These are phyloP conservation scores for Drosophila pachea DNA, from an alignment of 1,140 invertebrate genomes.

Conservation along the genomic window DNA sequence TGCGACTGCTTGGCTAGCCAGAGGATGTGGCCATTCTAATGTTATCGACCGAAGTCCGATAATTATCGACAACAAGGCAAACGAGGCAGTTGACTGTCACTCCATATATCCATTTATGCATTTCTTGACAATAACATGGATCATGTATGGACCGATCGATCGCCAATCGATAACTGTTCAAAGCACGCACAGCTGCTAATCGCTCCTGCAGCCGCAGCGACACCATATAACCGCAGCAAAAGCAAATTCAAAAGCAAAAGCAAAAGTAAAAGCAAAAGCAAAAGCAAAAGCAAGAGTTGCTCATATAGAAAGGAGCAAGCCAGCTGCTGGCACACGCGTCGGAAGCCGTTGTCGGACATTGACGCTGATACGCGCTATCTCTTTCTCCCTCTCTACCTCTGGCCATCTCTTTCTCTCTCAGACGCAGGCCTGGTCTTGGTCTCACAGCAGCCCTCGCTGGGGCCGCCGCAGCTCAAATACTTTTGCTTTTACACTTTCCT, in stretches of 20 bases:
- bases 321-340: slow-evolving; percentile 47
- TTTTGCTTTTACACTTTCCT: slow-evolving; percentile 76
- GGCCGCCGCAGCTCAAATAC: slow-evolving; percentile 63
- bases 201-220: too few species aligned
- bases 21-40: too few species aligned
- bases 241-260: slow-evolving; percentile 24
- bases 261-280: slow-evolving; percentile 12
- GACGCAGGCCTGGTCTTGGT: background rate
- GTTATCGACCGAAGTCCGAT: background rate
- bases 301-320: slow-evolving; percentile 26
- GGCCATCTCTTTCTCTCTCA: background rate
- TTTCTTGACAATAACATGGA: too few species aligned
- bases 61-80: background rate
- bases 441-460: slow-evolving; percentile 44
- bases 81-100: too few species aligned
- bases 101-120: too few species aligned
- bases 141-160: too few species aligned
- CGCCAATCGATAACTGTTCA: background rate
- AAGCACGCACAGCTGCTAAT: too few species aligned
- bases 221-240: too few species aligned
- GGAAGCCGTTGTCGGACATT: slow-evolving; percentile 53
- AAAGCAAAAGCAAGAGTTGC: slow-evolving; percentile 15
- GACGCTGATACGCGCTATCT: slow-evolving; percentile 29
- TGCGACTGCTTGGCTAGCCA: too few species aligned
- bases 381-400: background rate